Percentiles rank a stretch among this genome's conserved stretches.
Conservation (phyloP, 2,113 vertebrate genomes). For the Cariama cristata region DNA sequence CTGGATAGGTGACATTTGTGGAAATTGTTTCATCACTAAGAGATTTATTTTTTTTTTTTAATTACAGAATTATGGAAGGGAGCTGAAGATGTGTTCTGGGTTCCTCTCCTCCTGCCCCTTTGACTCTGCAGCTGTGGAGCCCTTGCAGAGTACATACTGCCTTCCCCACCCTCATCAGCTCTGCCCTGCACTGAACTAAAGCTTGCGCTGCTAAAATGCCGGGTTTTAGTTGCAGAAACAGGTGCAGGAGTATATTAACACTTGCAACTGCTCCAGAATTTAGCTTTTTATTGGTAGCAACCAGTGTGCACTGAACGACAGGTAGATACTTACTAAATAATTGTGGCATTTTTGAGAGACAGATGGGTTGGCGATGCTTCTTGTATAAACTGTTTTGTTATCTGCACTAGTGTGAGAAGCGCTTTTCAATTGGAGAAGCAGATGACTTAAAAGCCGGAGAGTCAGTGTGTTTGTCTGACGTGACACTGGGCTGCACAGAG, state of each 20-base stretch:
- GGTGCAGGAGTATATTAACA: neutral
- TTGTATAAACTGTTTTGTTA: neutral
- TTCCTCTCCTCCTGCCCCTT: neutral
- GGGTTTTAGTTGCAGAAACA: neutral
- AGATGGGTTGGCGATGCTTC: neutral
- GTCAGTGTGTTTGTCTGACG: neutral
- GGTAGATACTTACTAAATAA: neutral
- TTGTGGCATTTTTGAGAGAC: neutral
- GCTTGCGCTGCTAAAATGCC: neutral
- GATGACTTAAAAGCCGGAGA: neutral
- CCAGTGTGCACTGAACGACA: accelerated
- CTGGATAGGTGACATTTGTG: neutral
- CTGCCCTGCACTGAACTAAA: neutral
- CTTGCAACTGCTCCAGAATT: neutral
- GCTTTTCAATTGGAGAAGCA: neutral
- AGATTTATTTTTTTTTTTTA: neutral
- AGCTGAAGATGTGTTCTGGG: neutral
- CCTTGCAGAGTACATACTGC: neutral
- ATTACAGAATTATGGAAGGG: neutral
- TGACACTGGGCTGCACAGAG: neutral
- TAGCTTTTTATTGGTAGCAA: neutral
- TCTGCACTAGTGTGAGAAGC: neutral
- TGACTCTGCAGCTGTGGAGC: neutral
- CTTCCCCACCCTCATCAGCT: neutral
- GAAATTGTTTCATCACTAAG: neutral